These are phyloP conservation scores for Chymomyza caudatula DNA, from an alignment of 2,888 invertebrate genomes.

Conservation along the genomic window DNA sequence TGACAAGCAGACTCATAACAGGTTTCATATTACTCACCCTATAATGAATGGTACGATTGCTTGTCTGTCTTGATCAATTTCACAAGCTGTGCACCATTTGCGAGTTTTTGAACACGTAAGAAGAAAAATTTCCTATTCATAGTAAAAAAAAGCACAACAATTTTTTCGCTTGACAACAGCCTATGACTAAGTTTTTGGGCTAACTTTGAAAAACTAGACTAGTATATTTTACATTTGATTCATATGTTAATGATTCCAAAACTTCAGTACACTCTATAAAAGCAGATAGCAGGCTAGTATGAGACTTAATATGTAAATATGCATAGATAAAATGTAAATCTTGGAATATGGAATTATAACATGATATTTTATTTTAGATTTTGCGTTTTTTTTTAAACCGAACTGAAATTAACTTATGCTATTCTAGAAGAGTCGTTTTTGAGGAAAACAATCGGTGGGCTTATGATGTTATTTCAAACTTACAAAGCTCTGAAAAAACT, in stretches of 20 bases:
- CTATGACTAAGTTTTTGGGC: background rate
- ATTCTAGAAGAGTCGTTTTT: too few relatives aligned
- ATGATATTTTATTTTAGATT: too few relatives aligned
- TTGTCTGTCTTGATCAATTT: constrained; percentile 21
- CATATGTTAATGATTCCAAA: background rate
- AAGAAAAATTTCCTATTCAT: background rate
- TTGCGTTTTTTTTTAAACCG: too few relatives aligned
- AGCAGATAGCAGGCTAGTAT: background rate
- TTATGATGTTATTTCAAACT: too few relatives aligned
- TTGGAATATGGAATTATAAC: background rate
- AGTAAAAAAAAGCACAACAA: background rate
- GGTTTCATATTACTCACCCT: constrained; percentile 22
- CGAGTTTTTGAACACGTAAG: constrained; percentile 15
- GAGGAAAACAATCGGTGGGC: too few relatives aligned
- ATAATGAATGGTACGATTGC: background rate
- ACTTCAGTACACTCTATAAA: background rate
- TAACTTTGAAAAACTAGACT: background rate
- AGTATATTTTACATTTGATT: background rate
- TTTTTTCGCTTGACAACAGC: background rate
- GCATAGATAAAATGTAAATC: background rate
- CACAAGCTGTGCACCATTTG: constrained; percentile 31
- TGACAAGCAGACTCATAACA: constrained; percentile 8
- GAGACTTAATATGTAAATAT: background rate
- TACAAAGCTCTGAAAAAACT: too few relatives aligned
- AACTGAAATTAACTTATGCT: too few relatives aligned